Conservation (phyloP, 2,888 invertebrate genomes). For the Spialia ferax region DNA sequence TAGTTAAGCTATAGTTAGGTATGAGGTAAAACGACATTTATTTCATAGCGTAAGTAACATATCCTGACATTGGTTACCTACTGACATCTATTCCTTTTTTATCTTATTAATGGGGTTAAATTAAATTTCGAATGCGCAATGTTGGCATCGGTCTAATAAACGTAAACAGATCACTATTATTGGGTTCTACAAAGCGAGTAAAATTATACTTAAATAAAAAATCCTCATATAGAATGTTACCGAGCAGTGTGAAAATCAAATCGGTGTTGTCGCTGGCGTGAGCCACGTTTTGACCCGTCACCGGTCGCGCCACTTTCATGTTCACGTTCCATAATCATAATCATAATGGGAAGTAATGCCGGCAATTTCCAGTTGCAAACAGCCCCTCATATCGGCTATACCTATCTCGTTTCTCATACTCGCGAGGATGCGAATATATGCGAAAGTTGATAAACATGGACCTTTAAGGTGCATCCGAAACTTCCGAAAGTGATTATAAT, state of each 20-base stretch:
- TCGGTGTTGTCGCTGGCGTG: constrained; percentile 53
- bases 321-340: constrained; percentile 68
- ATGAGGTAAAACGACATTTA: too few species aligned
- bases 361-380: constrained; percentile 71
- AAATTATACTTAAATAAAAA: background rate
- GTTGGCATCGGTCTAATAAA: background rate
- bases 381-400: constrained; percentile 67
- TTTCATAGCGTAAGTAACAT: too few species aligned
- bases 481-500: constrained; percentile 24
- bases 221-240: constrained; percentile 46
- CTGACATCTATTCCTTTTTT: too few species aligned
- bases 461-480: constrained; percentile 19
- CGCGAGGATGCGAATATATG: constrained; percentile 57
- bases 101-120: background rate
- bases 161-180: background rate
- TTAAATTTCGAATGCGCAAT: background rate
- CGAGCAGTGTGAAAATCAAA: constrained; percentile 70
- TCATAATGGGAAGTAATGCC: constrained; percentile 77
- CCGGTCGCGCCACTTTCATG: constrained; percentile 71
- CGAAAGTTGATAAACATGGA: constrained; percentile 56
- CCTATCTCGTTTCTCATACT: constrained; percentile 57
- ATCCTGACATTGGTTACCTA: too few species aligned
- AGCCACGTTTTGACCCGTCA: constrained; percentile 63
- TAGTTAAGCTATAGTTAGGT: too few species aligned
- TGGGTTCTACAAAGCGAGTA: background rate